These are phyloP conservation scores for Hyposmocoma kahamanoa DNA, from an alignment of 1,140 invertebrate genomes.

Conservation along the genomic window DNA sequence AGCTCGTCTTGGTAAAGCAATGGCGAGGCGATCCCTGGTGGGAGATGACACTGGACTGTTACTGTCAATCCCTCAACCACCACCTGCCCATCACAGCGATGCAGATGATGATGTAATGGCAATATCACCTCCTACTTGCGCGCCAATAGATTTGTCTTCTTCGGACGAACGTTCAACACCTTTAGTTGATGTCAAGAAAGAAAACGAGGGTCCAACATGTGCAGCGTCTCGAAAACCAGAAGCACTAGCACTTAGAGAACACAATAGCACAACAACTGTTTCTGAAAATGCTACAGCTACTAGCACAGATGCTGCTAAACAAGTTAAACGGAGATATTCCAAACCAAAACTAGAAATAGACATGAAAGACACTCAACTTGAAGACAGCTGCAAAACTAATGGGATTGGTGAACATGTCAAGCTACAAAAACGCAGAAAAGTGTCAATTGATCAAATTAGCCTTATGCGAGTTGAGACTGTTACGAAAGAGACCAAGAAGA, in stretches of 20 bases:
- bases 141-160: conserved; percentile 63
- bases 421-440: conserved; percentile 73
- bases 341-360: conserved; percentile 67
- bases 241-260: conserved; percentile 58
- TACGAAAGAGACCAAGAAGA: conserved; percentile 55
- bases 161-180: conserved; percentile 64
- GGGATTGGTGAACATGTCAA: conserved; percentile 73
- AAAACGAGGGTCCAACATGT: conserved; percentile 59
- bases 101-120: conserved; percentile 61
- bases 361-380: conserved; percentile 62
- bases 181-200: conserved; percentile 67
- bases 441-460: conserved; percentile 60
- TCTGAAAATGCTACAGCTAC: conserved; percentile 28
- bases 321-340: conserved; percentile 58
- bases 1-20: conserved; percentile 80
- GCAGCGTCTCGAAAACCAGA: conserved; percentile 49
- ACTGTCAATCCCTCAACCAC: conserved; percentile 27
- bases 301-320: conserved; percentile 38
- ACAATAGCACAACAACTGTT: conserved; percentile 40
- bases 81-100: conserved; percentile 32
- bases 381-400: conserved; percentile 64
- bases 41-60: conserved; percentile 57
- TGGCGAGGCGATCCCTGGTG: conserved; percentile 75
- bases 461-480: conserved; percentile 43
- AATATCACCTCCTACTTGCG: conserved; percentile 56